These are phyloP conservation scores for Syrphus vitripennis DNA, from an alignment of 2,888 invertebrate species.

Conservation along the genomic window DNA sequence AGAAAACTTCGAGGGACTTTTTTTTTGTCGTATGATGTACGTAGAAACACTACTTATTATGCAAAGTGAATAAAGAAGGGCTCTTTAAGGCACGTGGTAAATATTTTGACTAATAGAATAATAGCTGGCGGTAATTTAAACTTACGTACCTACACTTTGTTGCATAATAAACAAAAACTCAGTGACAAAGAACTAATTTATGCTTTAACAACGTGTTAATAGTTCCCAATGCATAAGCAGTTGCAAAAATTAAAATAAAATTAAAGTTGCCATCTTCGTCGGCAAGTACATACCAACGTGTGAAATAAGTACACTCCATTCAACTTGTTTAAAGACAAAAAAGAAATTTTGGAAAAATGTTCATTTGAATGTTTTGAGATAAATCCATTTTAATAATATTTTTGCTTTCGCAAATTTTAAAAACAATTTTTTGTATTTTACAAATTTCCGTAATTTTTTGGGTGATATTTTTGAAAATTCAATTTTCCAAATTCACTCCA, in stretches of 20 bases:
- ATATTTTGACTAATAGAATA: slow-evolving; percentile 11
- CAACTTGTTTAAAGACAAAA: background rate
- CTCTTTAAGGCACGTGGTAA: background rate
- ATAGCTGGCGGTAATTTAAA: background rate
- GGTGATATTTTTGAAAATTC: too few relatives aligned
- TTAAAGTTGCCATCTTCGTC: background rate
- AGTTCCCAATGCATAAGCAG: slow-evolving; percentile 29
- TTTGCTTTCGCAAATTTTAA: too few relatives aligned
- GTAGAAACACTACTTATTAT: background rate
- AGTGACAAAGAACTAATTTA: slow-evolving; percentile 57
- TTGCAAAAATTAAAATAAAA: slow-evolving; percentile 21
- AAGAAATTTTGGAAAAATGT: too few relatives aligned
- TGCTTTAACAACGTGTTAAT: slow-evolving; percentile 43
- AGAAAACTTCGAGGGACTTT: background rate
- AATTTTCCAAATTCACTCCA: too few relatives aligned
- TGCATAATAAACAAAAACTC: slow-evolving; percentile 17
- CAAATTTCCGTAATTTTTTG: too few relatives aligned
- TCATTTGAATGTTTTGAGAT: too few relatives aligned
- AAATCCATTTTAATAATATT: too few relatives aligned
- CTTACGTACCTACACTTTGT: background rate
- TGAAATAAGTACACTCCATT: background rate
- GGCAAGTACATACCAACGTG: background rate
- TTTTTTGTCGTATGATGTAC: background rate
- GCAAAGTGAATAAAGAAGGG: background rate
- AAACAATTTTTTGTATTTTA: too few relatives aligned